These are phyloP conservation scores for Mus spicilegus DNA, from an alignment of 2,113 vertebrate genomes.

Conservation along the genomic window DNA sequence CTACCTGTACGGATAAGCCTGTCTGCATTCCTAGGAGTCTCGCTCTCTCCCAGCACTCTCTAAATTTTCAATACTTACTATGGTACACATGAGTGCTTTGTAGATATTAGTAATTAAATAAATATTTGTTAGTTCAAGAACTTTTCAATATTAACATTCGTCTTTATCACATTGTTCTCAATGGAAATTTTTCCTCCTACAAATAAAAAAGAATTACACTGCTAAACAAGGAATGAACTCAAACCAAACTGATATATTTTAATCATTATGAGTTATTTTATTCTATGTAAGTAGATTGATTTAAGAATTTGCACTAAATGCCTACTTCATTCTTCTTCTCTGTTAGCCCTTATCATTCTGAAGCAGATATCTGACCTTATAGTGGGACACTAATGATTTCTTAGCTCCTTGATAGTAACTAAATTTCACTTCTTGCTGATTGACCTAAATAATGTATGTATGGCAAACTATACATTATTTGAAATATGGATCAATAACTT, in stretches of 20 bases:
- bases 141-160: neutral
- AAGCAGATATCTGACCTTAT: neutral
- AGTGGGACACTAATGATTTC: neutral
- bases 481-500: slow-evolving; percentile 26
- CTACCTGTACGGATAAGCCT: no score
- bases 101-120: neutral
- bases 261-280: slow-evolving; percentile 29
- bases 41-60: neutral
- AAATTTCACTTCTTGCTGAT: slow-evolving; percentile 15
- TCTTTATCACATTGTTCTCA: neutral
- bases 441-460: neutral
- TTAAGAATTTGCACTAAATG: slow-evolving; percentile 5
- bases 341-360: neutral
- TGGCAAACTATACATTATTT: slow-evolving; percentile 2
- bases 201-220: neutral
- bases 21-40: no score
- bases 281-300: neutral
- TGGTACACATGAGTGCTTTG: neutral
- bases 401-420: neutral
- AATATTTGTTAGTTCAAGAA: neutral
- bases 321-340: neutral
- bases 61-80: neutral
- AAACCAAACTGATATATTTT: slow-evolving; percentile 20
- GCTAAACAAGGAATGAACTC: neutral
- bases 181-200: neutral